phyloP scores from a whole-genome alignment of 1,140 invertebrate species.

The Lerema accius region DNA sequence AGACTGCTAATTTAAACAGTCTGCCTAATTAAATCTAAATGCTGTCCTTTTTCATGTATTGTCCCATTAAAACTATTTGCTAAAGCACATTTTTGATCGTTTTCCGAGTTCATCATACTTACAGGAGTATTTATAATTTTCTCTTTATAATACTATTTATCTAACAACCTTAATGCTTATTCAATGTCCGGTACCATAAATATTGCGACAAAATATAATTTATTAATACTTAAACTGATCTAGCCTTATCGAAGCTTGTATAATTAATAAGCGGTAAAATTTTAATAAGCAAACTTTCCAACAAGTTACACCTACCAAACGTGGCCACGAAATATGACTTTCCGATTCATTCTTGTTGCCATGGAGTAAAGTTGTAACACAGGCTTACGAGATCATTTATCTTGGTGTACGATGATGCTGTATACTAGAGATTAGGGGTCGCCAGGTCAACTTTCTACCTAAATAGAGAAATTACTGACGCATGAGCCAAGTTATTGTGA shows the following conservation, averaged over 20 bases:
- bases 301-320: slow-evolving; percentile 14
- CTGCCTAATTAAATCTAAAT: not conserved
- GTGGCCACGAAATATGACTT: slow-evolving; percentile 28
- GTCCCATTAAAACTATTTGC: no score
- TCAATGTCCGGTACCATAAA: no score
- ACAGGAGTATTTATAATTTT: no score
- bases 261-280: not conserved
- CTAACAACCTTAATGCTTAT: no score
- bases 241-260: no score
- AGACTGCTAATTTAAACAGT: not conserved
- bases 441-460: slow-evolving; percentile 42
- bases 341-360: slow-evolving; percentile 31
- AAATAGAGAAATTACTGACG: slow-evolving; percentile 43
- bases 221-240: no score
- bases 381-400: slow-evolving; percentile 33
- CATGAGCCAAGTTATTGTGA: slow-evolving; percentile 27
- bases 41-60: no score
- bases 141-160: no score
- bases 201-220: no score
- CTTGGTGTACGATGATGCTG: slow-evolving; percentile 33
- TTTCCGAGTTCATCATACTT: no score
- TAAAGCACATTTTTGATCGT: no score
- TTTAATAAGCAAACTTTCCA: slow-evolving; percentile 17
- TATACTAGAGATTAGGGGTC: slow-evolving; percentile 34
- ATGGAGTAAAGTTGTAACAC: slow-evolving; percentile 30